Conservation (phyloP, 1,140 invertebrate species). For the Lordiphosa collinella region DNA sequence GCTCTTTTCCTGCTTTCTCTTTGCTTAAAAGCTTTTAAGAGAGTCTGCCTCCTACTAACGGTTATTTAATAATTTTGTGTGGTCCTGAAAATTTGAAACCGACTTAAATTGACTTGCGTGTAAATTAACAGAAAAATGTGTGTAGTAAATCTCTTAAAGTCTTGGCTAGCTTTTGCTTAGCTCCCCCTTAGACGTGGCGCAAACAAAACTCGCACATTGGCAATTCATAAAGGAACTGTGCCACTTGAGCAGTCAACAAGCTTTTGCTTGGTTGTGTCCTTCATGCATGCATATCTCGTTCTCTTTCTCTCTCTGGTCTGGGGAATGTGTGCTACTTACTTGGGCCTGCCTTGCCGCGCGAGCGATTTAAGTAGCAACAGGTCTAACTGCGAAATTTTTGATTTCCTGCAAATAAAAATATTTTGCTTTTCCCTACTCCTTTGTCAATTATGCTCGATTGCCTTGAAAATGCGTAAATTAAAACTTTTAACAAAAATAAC, state of each 20-base stretch:
- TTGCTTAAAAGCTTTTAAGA: slow-evolving; percentile 31
- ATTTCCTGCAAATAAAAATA: not conserved
- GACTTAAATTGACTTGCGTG: slow-evolving; percentile 10
- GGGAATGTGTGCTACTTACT: slow-evolving; percentile 30
- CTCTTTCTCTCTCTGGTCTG: slow-evolving; percentile 6
- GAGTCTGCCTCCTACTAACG: not conserved
- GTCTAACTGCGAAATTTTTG: slow-evolving; percentile 13
- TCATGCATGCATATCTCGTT: slow-evolving; percentile 17
- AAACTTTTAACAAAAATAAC: slow-evolving; percentile 38
- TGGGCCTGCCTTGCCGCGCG: slow-evolving; percentile 3
- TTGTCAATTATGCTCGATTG: slow-evolving; percentile 62
- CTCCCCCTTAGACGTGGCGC: not conserved
- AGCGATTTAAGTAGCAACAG: slow-evolving; percentile 56
- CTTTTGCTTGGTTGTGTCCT: slow-evolving; percentile 52
- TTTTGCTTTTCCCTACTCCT: slow-evolving; percentile 1
- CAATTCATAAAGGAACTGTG: slow-evolving; percentile 44
- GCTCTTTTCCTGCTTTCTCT: slow-evolving; percentile 8
- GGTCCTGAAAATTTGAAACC: slow-evolving; percentile 5
- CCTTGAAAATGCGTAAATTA: slow-evolving; percentile 62
- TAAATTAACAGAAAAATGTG: slow-evolving; percentile 28
- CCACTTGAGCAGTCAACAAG: slow-evolving; percentile 69
- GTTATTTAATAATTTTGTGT: not conserved
- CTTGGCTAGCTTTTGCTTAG: slow-evolving; percentile 18
- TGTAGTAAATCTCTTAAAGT: slow-evolving; percentile 32
- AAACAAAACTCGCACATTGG: slow-evolving; percentile 1